Evolutionary conservation across 1,140 invertebrate genomes (phyloP).

Genomic region (Paralvinella palmiformis): DNA sequence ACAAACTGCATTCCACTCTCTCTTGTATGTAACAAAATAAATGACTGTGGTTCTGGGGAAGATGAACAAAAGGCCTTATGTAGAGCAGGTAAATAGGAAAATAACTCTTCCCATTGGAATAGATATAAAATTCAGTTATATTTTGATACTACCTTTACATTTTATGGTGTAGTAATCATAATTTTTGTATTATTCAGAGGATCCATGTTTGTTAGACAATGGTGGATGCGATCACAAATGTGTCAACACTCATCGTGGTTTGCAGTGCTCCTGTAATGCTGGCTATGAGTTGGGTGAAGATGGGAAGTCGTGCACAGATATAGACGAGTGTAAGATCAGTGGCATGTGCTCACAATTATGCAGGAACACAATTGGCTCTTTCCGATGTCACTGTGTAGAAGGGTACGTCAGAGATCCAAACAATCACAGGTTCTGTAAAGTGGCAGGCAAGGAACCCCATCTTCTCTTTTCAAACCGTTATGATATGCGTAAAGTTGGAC

Average conservation of each 20-base stretch:
- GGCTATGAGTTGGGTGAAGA: conserved; percentile 30
- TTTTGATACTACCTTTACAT: conserved; percentile 23
- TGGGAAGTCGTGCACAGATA: conserved; percentile 58
- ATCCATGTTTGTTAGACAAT: conserved; percentile 27
- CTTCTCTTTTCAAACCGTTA: conserved; percentile 39
- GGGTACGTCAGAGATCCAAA: conserved; percentile 84
- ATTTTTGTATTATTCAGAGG: conserved; percentile 20
- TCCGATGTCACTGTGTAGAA: conserved; percentile 80
- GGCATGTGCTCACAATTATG: conserved; percentile 90
- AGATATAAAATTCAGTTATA: not conserved
- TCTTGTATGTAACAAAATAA: conserved; percentile 32
- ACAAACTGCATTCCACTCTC: conserved; percentile 27
- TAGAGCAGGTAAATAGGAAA: not conserved
- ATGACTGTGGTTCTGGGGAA: conserved; percentile 29
- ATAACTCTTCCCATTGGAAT: not conserved
- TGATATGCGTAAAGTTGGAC: conserved; percentile 36
- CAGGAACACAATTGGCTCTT: conserved; percentile 81
- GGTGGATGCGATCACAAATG: conserved; percentile 23
- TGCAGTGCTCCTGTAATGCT: conserved; percentile 22
- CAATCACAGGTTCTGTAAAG: conserved; percentile 69
- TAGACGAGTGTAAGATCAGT: conserved; percentile 79
- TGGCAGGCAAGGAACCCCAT: conserved; percentile 26
- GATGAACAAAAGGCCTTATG: not conserved
- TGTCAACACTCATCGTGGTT: conserved; percentile 8
- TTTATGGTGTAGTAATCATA: conserved; percentile 17